Base-by-base conservation (phyloP, 2,888 invertebrate genomes). In the Callinectes sapidus region DNA sequence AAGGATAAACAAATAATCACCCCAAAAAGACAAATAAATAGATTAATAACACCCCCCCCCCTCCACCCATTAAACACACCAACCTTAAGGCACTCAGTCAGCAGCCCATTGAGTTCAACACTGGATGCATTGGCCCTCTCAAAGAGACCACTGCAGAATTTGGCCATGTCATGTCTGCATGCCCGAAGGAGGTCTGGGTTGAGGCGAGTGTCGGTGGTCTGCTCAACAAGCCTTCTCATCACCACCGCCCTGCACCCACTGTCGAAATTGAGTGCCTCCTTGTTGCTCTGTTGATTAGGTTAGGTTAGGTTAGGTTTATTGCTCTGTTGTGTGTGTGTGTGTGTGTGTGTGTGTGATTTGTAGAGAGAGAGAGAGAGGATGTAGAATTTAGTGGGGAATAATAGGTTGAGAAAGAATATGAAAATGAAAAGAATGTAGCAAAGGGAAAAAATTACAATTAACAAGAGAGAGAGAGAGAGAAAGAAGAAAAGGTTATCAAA, bases 161-260 rank as follows among this genome's bases (percentile, higher is more conserved):
- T 97, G 93, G 97, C 97, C 35, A 99, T 98, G 95, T 99, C 99
- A 94, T 96, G 95, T 95, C 97, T 97, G 95, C 99, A 99, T 23
- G 97, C 97, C 95, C 97, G 97, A 95, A 98, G 97, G 92, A 99
- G 96, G 39, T 97, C 97, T 3, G 98, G 98, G 96, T 99, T 98
- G 94, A 99, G 97, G 94, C 98, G 97, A 95, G 98, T 98, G 96
- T 99, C 99, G 93, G 97, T 97, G 95, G 98, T 98, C 96, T 98
- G 98, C 95, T 98, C 98, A 94, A 98, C 97, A 97, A 98, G 97
- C 95, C 99, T 97, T 95, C 98, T 97, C 0, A 98, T 96, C n/a
- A 99, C 97, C 32, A 98, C 97, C 91, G 97, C 96, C 95, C 97
- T 97, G 95, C 99, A 99, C 94, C 97, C 97, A 92, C 97, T 97